phyloP scores from a whole-genome alignment of 2,888 invertebrate genomes.

The Erynnis tages region DNA sequence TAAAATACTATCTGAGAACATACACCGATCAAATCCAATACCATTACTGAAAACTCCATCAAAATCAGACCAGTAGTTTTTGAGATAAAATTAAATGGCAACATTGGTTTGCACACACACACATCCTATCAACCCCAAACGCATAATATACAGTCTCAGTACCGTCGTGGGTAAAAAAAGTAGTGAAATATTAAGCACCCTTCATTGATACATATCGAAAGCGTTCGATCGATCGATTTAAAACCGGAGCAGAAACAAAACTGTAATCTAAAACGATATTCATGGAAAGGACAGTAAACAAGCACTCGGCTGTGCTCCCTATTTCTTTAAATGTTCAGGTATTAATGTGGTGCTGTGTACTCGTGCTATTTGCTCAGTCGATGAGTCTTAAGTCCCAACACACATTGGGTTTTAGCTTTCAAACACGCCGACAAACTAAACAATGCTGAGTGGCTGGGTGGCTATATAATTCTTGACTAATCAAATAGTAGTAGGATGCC shows the following conservation, averaged over 20 bases:
- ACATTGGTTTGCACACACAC: too few relatives aligned
- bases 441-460: slow-evolving; percentile 66
- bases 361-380: slow-evolving; percentile 67
- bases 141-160: too few relatives aligned
- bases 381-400: slow-evolving; percentile 76
- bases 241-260: not conserved
- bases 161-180: too few relatives aligned
- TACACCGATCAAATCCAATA: too few relatives aligned
- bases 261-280: slow-evolving; percentile 42
- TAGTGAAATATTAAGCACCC: not conserved
- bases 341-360: slow-evolving; percentile 70
- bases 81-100: too few relatives aligned
- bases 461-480: slow-evolving; percentile 66
- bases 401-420: slow-evolving; percentile 80
- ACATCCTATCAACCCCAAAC: too few relatives aligned
- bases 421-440: slow-evolving; percentile 74
- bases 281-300: slow-evolving; percentile 58
- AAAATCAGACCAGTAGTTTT: too few relatives aligned
- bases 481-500: slow-evolving; percentile 58
- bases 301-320: slow-evolving; percentile 68
- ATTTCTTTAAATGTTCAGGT: slow-evolving; percentile 74
- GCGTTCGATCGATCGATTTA: slow-evolving; percentile 2
- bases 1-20: too few relatives aligned
- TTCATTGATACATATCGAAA: slow-evolving; percentile 1
- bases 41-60: too few relatives aligned